Evolutionary conservation across 2,888 invertebrate species (phyloP).

Genomic region (Arge pagana): DNA sequence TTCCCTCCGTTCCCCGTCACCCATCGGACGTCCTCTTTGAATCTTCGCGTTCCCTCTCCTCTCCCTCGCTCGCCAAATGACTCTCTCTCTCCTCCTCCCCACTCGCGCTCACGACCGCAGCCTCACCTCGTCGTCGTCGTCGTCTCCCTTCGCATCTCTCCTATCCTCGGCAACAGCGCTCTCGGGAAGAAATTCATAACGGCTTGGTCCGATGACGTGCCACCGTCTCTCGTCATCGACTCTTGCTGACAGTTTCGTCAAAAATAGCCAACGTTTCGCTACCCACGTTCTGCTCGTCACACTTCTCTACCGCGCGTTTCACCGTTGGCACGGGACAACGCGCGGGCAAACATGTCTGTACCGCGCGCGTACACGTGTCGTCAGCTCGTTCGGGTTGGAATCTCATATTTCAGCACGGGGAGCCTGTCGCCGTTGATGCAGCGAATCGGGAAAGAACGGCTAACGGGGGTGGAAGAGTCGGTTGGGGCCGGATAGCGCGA

Average conservation of each 20-base stretch:
- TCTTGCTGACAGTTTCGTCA: conserved; percentile 33
- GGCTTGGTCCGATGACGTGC: conserved; percentile 42
- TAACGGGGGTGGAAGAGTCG: too few species aligned
- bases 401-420: too few species aligned
- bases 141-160: conserved; percentile 60
- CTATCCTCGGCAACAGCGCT: conserved; percentile 48
- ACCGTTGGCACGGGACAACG: too few species aligned
- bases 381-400: too few species aligned
- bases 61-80: conserved; percentile 28
- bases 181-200: conserved; percentile 45
- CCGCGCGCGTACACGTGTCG: too few species aligned
- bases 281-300: too few species aligned
- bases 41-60: conserved; percentile 20
- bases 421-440: too few species aligned
- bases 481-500: too few species aligned
- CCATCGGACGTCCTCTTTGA: conserved; percentile 56
- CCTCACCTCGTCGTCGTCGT: conserved; percentile 59
- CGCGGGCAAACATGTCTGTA: too few species aligned
- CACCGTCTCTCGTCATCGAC: conserved; percentile 38
- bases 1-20: conserved; percentile 64
- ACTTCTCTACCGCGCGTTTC: too few species aligned
- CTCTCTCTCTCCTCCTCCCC: conserved; percentile 57
- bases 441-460: too few species aligned
- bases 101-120: conserved; percentile 61
- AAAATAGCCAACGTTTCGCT: conserved; percentile 23